A percentile compares a stretch with the other conserved stretches of the same genome.
These are phyloP conservation scores for Microdon myrmicae DNA, from an alignment of 2,888 invertebrate species.

Conservation along the genomic window DNA sequence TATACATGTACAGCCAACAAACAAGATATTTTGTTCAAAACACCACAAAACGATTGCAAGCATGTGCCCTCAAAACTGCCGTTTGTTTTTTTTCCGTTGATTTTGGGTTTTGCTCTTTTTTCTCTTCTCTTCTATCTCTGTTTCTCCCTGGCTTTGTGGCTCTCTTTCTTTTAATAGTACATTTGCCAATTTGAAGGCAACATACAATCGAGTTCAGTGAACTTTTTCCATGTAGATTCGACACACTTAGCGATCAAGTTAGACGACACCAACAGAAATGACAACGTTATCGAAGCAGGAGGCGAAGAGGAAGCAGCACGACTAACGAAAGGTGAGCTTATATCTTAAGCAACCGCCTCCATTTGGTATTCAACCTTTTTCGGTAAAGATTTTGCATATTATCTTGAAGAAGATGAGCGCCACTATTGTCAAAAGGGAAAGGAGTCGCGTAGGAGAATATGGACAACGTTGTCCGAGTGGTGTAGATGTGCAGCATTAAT, in stretches of 20 bases:
- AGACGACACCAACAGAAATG: conserved; percentile 6
- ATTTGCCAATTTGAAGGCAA: conserved; percentile 30
- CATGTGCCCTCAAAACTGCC: no score
- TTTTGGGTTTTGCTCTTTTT: no score
- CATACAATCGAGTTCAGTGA: conserved; percentile 40
- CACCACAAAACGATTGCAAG: no score
- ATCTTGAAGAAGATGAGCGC: no score
- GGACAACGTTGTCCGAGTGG: no score
- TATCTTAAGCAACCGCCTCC: conserved; percentile 37
- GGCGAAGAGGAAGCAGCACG: conserved; percentile 21
- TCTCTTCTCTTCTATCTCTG: no score
- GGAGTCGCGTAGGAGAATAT: conserved; percentile 14
- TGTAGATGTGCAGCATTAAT: no score
- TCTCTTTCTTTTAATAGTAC: no score
- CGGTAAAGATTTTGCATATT: conserved; percentile 35
- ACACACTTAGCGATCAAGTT: conserved; percentile 17
- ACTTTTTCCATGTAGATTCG: conserved; percentile 44
- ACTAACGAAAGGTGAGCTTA: conserved; percentile 4
- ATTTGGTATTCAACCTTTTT: conserved; percentile 42
- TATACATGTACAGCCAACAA: no score
- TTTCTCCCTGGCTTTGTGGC: no score
- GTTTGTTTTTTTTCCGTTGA: no score
- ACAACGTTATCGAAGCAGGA: background rate
- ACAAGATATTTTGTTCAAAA: no score
- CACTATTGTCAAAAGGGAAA: conserved; percentile 32